Conservation (phyloP, 2,797 vertebrate species). For the Falco cherrug region DNA sequence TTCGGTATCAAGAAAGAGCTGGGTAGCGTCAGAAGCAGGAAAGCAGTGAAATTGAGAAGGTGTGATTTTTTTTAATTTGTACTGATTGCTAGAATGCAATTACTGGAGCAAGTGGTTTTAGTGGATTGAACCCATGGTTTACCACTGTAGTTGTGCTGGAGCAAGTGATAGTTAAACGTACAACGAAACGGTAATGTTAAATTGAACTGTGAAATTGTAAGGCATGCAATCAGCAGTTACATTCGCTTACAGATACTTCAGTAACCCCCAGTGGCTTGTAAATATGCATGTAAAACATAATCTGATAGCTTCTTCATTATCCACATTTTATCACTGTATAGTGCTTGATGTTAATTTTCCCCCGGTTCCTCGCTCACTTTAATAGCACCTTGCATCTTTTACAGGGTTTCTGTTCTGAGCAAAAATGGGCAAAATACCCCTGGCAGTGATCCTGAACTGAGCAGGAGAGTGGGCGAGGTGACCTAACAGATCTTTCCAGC, state of each 20-base stretch:
- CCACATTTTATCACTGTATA: neutral
- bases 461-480: neutral
- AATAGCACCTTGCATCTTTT: neutral
- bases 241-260: constrained; percentile 24
- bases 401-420: neutral
- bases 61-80: neutral
- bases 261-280: neutral
- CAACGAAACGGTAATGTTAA: neutral
- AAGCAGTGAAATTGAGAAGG: neutral
- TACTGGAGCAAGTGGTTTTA: neutral
- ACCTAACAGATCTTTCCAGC: neutral
- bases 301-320: constrained; percentile 23
- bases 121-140: neutral
- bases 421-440: neutral
- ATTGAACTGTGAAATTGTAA: neutral
- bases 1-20: neutral
- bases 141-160: neutral
- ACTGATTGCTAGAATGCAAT: neutral
- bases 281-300: constrained; percentile 1
- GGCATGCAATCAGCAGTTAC: neutral
- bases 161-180: neutral
- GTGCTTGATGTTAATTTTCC: neutral
- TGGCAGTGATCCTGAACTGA: neutral
- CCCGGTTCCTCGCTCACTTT: neutral
- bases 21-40: neutral